Base-by-base conservation (phyloP, 1,140 invertebrate genomes). In the Mizuhopecten yessoensis region DNA sequence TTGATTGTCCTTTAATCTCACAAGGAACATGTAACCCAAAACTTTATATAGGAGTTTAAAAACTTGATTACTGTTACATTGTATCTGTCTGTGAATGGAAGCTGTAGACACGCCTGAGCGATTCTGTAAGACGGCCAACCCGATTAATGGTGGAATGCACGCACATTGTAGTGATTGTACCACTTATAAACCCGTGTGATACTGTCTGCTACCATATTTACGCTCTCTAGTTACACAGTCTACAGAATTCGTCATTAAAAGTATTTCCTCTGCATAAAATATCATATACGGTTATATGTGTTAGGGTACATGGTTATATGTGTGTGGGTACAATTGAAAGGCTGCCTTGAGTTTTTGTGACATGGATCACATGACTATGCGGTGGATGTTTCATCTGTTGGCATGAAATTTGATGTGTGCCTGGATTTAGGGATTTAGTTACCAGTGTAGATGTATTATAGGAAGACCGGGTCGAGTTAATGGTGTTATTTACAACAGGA, bases 401-500 rank as follows among this genome's bases (percentile, higher is more conserved):
- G 57, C 57, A 75, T 75, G 57, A 17, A 75, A 75, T 75, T 75
- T 75, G 57, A 75, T 75, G 57, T 75, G 5, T 2, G 11, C 23
- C 57, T 75, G 57, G 57, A 75, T 75, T 75, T 29, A 75, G 57
- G 57, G n/a, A n/a, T 75, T 29, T 5, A 29, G 57, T 75, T 75
- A 17, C 57, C n/a, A n/a, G 57, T 75, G 23, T 75, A 75, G 57
- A 75, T 75, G 57, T 75, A 75, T 29, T 75, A 75, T 2, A 75
- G n/a, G 57, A 29, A 75, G 3, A 1, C 11, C 29, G 57, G 57
- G 57, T 29, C 29, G 57, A 75, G 57, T 75, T 29, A 75, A 75
- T n/a, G 57, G 57, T 75, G 57, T 75, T 75, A 75, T 75, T 75
- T 75, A n/a, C n/a, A 75, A 75, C 57, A 75, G 57, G n/a, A n/a